Percentiles rank a stretch among this genome's conserved stretches.
Conservation (phyloP, 2,797 vertebrate species). For the Discoglossus pictus region DNA sequence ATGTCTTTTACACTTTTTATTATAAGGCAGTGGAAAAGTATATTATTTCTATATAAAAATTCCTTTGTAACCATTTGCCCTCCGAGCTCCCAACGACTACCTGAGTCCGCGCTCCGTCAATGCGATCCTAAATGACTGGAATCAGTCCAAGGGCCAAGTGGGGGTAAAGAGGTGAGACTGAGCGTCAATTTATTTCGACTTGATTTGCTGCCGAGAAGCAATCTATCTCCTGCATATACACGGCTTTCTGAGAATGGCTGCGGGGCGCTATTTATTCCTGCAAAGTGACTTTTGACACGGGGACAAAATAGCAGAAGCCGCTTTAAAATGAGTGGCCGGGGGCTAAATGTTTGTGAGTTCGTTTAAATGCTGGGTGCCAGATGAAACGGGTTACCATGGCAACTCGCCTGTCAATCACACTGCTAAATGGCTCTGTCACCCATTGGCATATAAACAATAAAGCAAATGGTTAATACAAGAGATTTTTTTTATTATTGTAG, state of each 20-base stretch:
- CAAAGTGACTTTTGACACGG: conserved; percentile 52
- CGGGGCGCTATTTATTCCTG: conserved; percentile 49
- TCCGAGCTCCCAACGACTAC: conserved; percentile 17
- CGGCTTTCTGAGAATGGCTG: conserved; percentile 45
- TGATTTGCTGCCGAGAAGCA: conserved; percentile 48
- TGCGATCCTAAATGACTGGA: conserved; percentile 24
- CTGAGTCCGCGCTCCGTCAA: conserved; percentile 25
- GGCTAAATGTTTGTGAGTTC: conserved; percentile 50
- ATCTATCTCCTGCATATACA: conserved; percentile 48
- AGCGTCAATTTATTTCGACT: conserved; percentile 49
- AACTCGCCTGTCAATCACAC: conserved; percentile 41
- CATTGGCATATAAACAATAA: too few species aligned
- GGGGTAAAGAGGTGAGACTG: conserved; percentile 43
- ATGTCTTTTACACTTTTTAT: too few species aligned
- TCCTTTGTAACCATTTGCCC: conserved; percentile 21
- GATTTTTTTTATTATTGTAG: too few species aligned
- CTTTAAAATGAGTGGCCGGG: conserved; percentile 50
- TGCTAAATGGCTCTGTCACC: conserved; percentile 31
- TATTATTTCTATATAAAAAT: conserved; percentile 28
- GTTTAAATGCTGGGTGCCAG: conserved; percentile 39
- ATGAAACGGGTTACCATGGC: conserved; percentile 38
- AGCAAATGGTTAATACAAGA: too few species aligned
- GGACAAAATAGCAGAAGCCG: conserved; percentile 51
- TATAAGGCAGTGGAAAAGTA: too few species aligned
- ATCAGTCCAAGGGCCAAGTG: conserved; percentile 47